These are phyloP conservation scores for Pseudobourletiella spinata DNA, from an alignment of 1,140 invertebrate species.

Conservation along the genomic window DNA sequence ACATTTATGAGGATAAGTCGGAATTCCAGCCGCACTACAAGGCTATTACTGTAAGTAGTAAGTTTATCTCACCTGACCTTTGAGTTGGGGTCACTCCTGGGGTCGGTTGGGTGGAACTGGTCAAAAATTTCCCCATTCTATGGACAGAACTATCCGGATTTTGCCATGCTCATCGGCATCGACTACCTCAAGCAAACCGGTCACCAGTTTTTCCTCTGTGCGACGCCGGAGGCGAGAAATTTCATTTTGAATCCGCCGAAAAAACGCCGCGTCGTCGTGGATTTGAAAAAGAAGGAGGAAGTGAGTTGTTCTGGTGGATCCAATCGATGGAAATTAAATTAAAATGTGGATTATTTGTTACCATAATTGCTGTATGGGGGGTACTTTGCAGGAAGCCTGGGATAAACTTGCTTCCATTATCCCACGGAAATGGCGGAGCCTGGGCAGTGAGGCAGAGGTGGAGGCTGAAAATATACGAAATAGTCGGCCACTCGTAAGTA, in stretches of 20 bases:
- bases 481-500: constrained; percentile 24
- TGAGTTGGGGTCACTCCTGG: too few relatives aligned
- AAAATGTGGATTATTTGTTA: background rate
- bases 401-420: constrained; percentile 23
- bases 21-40: constrained; percentile 28
- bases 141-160: constrained; percentile 32
- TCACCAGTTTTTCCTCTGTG: constrained; percentile 21
- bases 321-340: too few relatives aligned
- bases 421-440: constrained; percentile 28
- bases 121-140: too few relatives aligned
- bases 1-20: constrained; percentile 19
- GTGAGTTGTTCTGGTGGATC: too few relatives aligned
- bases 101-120: too few relatives aligned
- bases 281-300: constrained; percentile 25
- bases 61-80: too few relatives aligned
- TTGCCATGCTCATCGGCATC: constrained; percentile 25
- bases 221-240: constrained; percentile 27
- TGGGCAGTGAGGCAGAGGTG: constrained; percentile 31
- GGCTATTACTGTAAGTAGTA: constrained; percentile 17
- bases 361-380: background rate
- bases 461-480: constrained; percentile 14
- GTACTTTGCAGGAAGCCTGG: constrained; percentile 23
- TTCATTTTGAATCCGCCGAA: constrained; percentile 25
- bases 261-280: constrained; percentile 13
- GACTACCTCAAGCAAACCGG: constrained; percentile 19